A percentile compares a stretch with the other conserved stretches of the same genome.
These are phyloP conservation scores for Poecilia latipinna DNA, from an alignment of 2,113 vertebrate species.

Conservation along the genomic window DNA sequence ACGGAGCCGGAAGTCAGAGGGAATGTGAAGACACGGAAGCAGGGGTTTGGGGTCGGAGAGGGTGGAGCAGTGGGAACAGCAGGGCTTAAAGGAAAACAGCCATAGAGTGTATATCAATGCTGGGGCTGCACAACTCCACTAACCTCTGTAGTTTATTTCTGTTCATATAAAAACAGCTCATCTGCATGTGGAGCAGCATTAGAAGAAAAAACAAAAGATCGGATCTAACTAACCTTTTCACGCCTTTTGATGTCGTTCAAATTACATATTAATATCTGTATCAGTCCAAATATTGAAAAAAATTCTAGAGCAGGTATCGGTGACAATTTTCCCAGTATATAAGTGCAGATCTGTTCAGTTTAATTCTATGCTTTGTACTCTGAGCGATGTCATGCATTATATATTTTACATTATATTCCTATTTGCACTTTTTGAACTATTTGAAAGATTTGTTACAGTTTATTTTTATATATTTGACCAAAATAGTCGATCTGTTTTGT, in stretches of 20 bases:
- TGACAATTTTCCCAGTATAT: no score
- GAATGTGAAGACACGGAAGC: not conserved
- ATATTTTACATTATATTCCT: no score
- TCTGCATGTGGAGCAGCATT: conserved; percentile 21
- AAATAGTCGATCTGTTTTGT: no score
- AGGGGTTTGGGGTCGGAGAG: not conserved
- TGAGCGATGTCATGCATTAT: no score
- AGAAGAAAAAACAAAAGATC: not conserved
- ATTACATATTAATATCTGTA: not conserved
- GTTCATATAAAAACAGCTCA: conserved; percentile 3
- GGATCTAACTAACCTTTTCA: no score
- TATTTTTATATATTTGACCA: no score
- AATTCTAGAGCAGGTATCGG: no score
- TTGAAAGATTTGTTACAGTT: no score
- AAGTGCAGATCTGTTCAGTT: no score
- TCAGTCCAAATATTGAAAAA: no score
- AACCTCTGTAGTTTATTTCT: conserved; percentile 5
- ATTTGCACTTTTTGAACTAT: no score
- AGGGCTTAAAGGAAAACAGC: not conserved
- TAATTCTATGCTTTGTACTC: no score
- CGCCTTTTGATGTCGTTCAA: not conserved
- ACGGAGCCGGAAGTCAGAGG: conserved; percentile 17
- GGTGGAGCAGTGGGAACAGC: not conserved
- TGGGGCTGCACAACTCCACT: not conserved
- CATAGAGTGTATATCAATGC: not conserved